phyloP scores from a whole-genome alignment of 2,797 vertebrate species.

The Macropodus opercularis region DNA sequence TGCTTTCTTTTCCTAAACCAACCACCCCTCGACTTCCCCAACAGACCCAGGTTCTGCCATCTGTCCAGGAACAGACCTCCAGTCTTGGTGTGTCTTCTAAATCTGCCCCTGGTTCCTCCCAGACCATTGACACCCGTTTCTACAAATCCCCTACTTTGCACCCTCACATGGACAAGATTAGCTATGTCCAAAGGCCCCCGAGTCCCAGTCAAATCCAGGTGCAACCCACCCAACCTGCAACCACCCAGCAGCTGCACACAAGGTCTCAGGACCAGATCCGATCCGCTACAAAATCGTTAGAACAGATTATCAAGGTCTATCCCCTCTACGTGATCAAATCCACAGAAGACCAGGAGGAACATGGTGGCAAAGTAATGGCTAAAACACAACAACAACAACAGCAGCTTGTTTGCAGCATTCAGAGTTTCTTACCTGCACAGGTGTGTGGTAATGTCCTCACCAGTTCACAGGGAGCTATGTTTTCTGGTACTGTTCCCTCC shows the following conservation, averaged over 20 bases:
- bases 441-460: conserved; percentile 15
- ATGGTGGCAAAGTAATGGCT: not conserved
- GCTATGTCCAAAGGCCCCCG: conserved; percentile 53
- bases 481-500: too few species aligned
- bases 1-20: not conserved
- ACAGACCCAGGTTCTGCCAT: not conserved
- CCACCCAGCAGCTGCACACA: conserved; percentile 11
- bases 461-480: conserved; percentile 10
- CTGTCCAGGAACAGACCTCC: conserved; percentile 30
- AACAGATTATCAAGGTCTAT: conserved; percentile 2
- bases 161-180: conserved; percentile 37
- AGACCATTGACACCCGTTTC: conserved; percentile 65
- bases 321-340: not conserved
- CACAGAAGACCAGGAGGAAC: not conserved
- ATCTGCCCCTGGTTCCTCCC: conserved; percentile 10
- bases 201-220: conserved; percentile 40
- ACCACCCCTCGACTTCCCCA: conserved; percentile 7
- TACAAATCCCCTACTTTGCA: conserved; percentile 6
- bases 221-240: not conserved
- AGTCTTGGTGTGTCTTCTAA: too few species aligned
- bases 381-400: conserved; percentile 19
- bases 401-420: conserved; percentile 32
- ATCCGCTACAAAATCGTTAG: not conserved
- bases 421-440: conserved; percentile 33
- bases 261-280: conserved; percentile 3